A percentile compares a stretch with the other conserved stretches of the same genome.
Conservation (phyloP, 1,140 invertebrate genomes). For the Dendrolimus punctatus region DNA sequence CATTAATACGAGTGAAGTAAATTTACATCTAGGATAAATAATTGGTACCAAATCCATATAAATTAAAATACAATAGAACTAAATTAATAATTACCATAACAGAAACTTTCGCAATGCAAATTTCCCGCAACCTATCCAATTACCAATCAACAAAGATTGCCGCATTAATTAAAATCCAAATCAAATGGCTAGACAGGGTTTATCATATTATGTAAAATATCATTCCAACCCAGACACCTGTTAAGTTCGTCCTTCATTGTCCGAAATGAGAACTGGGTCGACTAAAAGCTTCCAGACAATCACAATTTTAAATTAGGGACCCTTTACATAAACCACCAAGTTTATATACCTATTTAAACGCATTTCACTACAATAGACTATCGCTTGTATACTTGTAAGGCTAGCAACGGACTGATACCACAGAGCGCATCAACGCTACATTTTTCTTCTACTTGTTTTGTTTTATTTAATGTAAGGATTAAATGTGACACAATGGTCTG, state of each 20-base stretch:
- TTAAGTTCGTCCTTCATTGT: constrained; percentile 54
- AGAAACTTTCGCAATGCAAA: no score
- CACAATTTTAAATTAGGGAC: constrained; percentile 64
- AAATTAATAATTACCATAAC: no score
- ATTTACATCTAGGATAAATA: no score
- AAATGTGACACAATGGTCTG: no score
- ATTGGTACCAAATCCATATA: no score
- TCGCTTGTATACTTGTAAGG: constrained; percentile 12
- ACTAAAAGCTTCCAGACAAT: constrained; percentile 56
- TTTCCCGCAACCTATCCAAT: no score
- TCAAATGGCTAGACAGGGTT: constrained; percentile 50
- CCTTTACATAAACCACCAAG: constrained; percentile 33
- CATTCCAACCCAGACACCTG: constrained; percentile 49
- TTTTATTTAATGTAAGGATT: no score
- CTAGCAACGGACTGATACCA: no score
- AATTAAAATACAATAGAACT: no score
- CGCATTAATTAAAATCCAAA: constrained; percentile 19
- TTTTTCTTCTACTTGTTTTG: no score
- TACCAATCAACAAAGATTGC: background rate
- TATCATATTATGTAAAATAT: constrained; percentile 53
- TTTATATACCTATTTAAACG: constrained; percentile 26
- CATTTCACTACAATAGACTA: constrained; percentile 23
- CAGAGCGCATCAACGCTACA: no score
- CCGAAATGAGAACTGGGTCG: constrained; percentile 59
- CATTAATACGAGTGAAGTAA: no score